Evolutionary conservation across 2,888 invertebrate genomes (phyloP).

Genomic region (Apotomis capreana): DNA sequence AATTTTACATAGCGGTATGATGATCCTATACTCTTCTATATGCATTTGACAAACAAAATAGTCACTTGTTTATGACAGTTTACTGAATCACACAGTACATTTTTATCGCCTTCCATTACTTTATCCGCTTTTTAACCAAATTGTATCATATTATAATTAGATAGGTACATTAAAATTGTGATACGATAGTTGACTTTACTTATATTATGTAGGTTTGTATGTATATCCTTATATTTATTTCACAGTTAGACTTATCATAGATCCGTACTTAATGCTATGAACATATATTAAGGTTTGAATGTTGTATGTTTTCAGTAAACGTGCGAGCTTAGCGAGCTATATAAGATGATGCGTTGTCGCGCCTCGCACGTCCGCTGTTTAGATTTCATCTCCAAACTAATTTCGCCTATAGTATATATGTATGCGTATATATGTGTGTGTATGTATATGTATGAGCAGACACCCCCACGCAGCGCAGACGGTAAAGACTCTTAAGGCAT

Average conservation of each 20-base stretch:
- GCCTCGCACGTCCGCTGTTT: no score
- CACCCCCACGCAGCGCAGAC: conserved; percentile 26
- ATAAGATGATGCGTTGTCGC: no score
- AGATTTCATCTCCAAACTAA: no score
- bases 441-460: conserved; percentile 10
- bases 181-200: neutral
- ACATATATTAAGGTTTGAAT: neutral
- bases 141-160: no score
- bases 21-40: no score
- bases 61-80: no score
- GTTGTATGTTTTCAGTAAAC: neutral
- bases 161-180: no score
- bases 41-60: no score
- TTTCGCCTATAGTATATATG: neutral
- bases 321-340: neutral
- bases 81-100: no score
- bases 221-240: neutral
- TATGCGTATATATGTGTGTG: neutral
- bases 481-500: conserved; percentile 38
- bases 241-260: neutral
- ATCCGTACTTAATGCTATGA: conserved; percentile 8
- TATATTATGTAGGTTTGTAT: neutral
- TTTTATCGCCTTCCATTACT: no score
- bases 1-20: no score
- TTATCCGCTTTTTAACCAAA: no score